Conservation (phyloP, 2,888 invertebrate genomes). For the Pteria penguin region DNA sequence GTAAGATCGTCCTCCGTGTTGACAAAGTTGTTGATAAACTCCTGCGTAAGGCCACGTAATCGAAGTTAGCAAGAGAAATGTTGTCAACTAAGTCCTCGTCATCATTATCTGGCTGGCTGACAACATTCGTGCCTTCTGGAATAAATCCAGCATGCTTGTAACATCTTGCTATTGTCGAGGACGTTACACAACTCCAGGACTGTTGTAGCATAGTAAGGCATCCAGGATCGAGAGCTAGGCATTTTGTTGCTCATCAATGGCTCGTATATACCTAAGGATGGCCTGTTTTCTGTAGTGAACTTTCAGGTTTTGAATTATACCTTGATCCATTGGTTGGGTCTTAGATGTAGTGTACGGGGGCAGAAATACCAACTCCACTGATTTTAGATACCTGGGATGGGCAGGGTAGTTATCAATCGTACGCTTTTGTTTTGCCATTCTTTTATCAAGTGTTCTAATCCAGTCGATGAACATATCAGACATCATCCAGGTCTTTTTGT, state of each 20-base stretch:
- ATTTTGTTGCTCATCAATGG: slow-evolving; percentile 33
- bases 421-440: background rate
- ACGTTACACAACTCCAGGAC: slow-evolving; percentile 36
- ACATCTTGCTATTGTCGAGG: slow-evolving; percentile 19
- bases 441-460: background rate
- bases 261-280: background rate
- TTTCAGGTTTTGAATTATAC: slow-evolving; percentile 54
- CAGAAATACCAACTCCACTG: slow-evolving; percentile 48
- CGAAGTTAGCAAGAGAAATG: slow-evolving; percentile 18
- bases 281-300: slow-evolving; percentile 47
- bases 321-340: slow-evolving; percentile 62
- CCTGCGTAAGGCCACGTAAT: background rate
- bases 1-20: too few relatives aligned
- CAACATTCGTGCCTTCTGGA: background rate
- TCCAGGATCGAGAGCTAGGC: slow-evolving; percentile 33
- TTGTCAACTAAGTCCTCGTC: slow-evolving; percentile 19
- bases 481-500: slow-evolving; percentile 49
- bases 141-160: slow-evolving; percentile 18
- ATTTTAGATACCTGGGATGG: slow-evolving; percentile 43
- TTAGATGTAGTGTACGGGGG: slow-evolving; percentile 59
- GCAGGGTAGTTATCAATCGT: slow-evolving; percentile 53
- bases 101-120: background rate
- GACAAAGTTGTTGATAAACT: too few relatives aligned
- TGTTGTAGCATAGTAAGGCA: slow-evolving; percentile 39
- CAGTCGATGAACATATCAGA: background rate